Conservation (phyloP, 2,797 vertebrate genomes). For the Nyctibius grandis region DNA sequence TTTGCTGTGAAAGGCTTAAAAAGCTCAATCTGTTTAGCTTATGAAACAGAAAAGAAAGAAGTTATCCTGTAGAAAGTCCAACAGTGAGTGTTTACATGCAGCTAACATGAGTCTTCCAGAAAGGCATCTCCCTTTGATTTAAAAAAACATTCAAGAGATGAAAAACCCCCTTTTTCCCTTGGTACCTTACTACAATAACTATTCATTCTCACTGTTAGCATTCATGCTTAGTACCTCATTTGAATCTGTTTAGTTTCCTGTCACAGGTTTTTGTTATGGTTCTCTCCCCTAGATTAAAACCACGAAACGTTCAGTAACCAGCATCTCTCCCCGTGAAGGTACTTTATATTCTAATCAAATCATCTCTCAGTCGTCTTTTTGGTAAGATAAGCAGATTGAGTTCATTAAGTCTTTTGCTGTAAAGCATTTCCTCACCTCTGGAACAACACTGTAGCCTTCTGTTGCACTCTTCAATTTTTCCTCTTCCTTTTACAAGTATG, state of each 20-base stretch:
- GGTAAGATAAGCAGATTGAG: not conserved
- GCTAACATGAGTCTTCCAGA: not conserved
- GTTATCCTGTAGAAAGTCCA: not conserved
- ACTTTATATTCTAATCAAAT: not conserved
- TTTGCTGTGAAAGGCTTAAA: constrained; percentile 19
- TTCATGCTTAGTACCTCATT: not conserved
- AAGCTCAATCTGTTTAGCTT: constrained; percentile 26
- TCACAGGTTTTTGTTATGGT: not conserved
- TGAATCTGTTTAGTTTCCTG: not conserved
- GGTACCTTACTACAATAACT: not conserved
- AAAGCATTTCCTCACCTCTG: not conserved
- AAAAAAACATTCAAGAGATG: not conserved
- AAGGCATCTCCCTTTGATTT: not conserved
- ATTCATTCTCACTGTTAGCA: not conserved
- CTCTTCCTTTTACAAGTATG: not conserved
- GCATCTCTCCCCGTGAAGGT: not conserved
- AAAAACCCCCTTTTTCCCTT: not conserved
- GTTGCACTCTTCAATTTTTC: not conserved
- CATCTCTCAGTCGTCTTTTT: not conserved
- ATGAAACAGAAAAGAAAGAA: constrained; percentile 9
- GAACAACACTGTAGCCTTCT: not conserved
- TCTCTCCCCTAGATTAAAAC: not conserved
- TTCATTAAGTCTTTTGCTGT: not conserved
- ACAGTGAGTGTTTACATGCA: not conserved
- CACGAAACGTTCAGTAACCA: not conserved